A percentile compares a stretch with the other conserved stretches of the same genome.
Evolutionary conservation across 1,140 invertebrate species (phyloP).

Genomic region (Ostrea denselamellosa): DNA sequence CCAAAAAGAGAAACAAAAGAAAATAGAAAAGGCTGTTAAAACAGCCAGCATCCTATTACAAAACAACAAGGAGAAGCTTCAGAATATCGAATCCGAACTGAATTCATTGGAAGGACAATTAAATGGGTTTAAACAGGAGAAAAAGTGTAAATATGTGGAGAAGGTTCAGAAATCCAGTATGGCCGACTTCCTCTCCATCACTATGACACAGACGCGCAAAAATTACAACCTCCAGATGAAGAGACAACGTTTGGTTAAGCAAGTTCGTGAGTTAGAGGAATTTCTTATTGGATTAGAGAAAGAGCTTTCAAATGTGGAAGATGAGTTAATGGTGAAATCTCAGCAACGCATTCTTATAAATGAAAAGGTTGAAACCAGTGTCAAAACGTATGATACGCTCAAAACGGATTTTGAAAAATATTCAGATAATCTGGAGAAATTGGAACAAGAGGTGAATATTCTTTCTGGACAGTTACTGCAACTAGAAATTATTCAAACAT

Average conservation of each 20-base stretch:
- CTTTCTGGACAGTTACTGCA: conserved; percentile 72
- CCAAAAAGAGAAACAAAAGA: conserved; percentile 72
- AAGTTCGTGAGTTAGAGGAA: conserved; percentile 72
- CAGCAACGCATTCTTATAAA: conserved; percentile 68
- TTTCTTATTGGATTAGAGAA: conserved; percentile 68
- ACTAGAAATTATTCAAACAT: conserved; percentile 75
- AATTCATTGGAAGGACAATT: conserved; percentile 70
- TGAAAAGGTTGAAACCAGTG: conserved; percentile 69
- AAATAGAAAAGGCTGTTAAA: conserved; percentile 70
- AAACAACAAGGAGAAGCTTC: conserved; percentile 73
- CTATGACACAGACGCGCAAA: conserved; percentile 72
- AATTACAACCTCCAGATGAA: conserved; percentile 76
- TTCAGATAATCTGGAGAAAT: conserved; percentile 67
- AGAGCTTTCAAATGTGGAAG: conserved; percentile 69
- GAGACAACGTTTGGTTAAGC: conserved; percentile 68
- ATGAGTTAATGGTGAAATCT: conserved; percentile 69
- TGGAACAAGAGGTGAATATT: conserved; percentile 71
- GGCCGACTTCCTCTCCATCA: conserved; percentile 76
- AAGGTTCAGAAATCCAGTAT: conserved; percentile 76
- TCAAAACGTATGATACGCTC: conserved; percentile 69
- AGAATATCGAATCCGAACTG: conserved; percentile 72
- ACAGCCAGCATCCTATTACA: conserved; percentile 69
- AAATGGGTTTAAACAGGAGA: conserved; percentile 62
- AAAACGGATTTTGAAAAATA: conserved; percentile 71
- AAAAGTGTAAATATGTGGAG: conserved; percentile 65